These are phyloP conservation scores for Podocnemis expansa DNA, from an alignment of 2,113 vertebrate genomes.

Conservation along the genomic window DNA sequence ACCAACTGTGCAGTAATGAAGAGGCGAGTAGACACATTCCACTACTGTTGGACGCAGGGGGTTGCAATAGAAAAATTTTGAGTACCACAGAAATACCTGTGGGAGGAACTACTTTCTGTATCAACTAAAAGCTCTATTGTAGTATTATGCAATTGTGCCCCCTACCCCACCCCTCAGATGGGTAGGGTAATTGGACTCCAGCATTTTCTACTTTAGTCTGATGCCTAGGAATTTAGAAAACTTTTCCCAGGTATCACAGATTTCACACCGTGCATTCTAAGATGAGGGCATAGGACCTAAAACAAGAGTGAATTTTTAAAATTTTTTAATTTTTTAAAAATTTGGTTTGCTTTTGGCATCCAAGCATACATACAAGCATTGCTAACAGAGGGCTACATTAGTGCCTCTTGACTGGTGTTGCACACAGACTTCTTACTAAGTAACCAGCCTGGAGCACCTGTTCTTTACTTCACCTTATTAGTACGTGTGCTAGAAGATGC, in stretches of 20 bases:
- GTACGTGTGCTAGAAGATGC: constrained; percentile 60
- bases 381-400: background rate
- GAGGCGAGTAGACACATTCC: too few species aligned
- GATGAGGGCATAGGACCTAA: background rate
- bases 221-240: background rate
- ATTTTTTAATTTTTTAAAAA: background rate
- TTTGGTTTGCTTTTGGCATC: background rate
- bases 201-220: background rate
- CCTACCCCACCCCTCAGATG: background rate
- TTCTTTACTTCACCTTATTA: constrained; percentile 37
- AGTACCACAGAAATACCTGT: background rate
- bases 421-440: background rate
- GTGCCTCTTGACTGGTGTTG: background rate
- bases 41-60: too few species aligned
- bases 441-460: background rate
- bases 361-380: background rate
- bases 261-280: background rate
- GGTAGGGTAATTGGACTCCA: background rate
- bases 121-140: background rate
- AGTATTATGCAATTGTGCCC: background rate
- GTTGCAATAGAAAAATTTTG: too few species aligned
- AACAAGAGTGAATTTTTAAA: background rate
- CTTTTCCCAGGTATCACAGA: background rate
- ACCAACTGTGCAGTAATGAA: too few species aligned
- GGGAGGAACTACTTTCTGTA: background rate